Evolutionary conservation across 1,140 invertebrate genomes (phyloP), one percentile per base, ranked within the genome.

Genomic region (Megalopta genalis): DNA sequence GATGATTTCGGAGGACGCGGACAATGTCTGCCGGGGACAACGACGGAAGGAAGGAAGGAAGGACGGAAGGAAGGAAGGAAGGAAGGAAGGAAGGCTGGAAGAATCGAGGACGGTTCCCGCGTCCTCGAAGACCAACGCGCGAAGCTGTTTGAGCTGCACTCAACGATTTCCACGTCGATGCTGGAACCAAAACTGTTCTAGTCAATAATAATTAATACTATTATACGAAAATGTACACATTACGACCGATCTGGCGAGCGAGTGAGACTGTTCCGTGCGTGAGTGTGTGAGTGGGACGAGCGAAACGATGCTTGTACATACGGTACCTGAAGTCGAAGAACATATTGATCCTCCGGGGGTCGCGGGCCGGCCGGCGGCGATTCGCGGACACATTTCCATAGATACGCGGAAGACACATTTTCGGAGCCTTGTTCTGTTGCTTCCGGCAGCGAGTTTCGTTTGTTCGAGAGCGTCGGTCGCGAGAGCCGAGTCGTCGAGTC

Each of bases 291-390:
- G 49, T 63, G n/a, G 62, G 14, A 68, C 32, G 32, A 32, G 32
- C 32, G 18, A 49, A 32, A 76, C 64, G 62, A 70, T 85, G 69
- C 77, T 83, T 86, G 85, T 86, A 86, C 80, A 86, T 86, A 86
- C 54, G 81, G 84, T 86, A 86, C 84, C 84, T 86, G 84, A 86
- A 82, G 83, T 85, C 77, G 83, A 80, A 73, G 74, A 84, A 83
- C 81, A 83, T 80, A 84, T 85, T 85, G 79, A 77, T 77, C 72
- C 83, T 85, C 72, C 37, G 16, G 6, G 16, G 21, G 59, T 37
- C 78, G 18, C 21, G 72, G 63, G 80, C 59, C 82, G 72, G 64
- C 64, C 82, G 37, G 39, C 23, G 49, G 16, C 18, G 49, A 52
- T 52, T 18, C 49, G 16, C 32, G 32, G 32, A 4, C 32, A 32